A percentile compares a stretch with the other conserved stretches of the same genome.
Evolutionary conservation across 2,797 vertebrate species (phyloP).

Genomic region (Myotis pilosus): DNA sequence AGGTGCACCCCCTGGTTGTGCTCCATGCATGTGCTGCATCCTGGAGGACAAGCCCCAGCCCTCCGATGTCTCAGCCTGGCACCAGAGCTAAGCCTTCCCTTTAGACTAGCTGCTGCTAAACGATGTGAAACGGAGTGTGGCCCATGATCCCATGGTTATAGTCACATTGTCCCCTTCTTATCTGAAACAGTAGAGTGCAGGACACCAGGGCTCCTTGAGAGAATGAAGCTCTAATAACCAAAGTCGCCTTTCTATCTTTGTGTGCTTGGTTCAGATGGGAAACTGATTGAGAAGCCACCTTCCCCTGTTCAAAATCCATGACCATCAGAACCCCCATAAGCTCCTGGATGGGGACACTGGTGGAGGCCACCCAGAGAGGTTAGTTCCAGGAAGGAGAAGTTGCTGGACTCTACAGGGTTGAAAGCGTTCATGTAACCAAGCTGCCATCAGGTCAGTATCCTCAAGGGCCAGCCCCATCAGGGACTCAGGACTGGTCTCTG

Average conservation of each 20-base stretch:
- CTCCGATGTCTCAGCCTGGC: not conserved
- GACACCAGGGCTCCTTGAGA: not conserved
- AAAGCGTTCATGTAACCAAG: not conserved
- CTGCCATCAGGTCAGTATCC: not conserved
- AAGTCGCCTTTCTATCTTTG: not conserved
- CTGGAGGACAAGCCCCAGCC: not conserved
- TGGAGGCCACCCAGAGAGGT: not conserved
- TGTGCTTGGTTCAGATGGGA: not conserved
- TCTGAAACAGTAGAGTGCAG: not conserved
- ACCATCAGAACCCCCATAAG: not conserved
- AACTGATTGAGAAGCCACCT: not conserved
- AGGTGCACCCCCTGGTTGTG: not conserved
- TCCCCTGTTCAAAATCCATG: not conserved
- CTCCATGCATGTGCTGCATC: not conserved
- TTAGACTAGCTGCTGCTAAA: not conserved
- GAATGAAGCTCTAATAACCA: not conserved
- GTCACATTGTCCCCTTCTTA: not conserved
- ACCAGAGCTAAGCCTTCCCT: not conserved
- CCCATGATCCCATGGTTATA: not conserved
- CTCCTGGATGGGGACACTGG: not conserved
- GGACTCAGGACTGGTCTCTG: not conserved
- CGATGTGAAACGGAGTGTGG: not conserved
- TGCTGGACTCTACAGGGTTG: not conserved
- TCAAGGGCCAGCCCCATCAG: not conserved
- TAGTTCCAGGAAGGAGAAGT: not conserved